Conservation (phyloP, 2,888 invertebrate species). For the Latheticus oryzae region DNA sequence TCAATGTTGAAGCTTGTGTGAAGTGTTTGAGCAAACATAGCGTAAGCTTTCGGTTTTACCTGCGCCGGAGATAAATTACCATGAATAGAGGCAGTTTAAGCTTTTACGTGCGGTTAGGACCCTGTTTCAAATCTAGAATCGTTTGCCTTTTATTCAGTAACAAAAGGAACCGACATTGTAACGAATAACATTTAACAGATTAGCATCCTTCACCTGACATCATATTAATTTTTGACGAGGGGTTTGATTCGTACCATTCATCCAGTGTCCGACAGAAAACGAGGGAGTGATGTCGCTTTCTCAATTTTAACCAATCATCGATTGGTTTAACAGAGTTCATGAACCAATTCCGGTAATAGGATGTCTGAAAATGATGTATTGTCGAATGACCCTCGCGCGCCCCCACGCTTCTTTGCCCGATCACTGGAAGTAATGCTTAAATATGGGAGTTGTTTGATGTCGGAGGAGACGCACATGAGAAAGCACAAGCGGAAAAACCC, state of each 20-base stretch:
- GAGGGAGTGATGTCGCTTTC: conserved; percentile 39
- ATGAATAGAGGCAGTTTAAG: conserved; percentile 55
- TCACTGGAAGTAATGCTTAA: conserved; percentile 56
- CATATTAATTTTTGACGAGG: conserved; percentile 42
- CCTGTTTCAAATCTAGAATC: conserved; percentile 55
- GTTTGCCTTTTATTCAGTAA: conserved; percentile 58
- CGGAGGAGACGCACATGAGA: conserved; percentile 11
- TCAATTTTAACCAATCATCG: conserved; percentile 52
- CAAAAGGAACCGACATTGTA: conserved; percentile 61
- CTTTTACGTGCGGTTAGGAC: conserved; percentile 50
- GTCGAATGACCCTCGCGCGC: conserved; percentile 57
- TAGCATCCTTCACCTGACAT: conserved; percentile 60
- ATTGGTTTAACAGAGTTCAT: conserved; percentile 52
- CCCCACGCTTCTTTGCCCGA: conserved; percentile 49
- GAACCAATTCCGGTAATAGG: conserved; percentile 62
- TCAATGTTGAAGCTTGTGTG: conserved; percentile 34
- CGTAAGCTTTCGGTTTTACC: conserved; percentile 50
- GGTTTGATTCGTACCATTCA: conserved; percentile 24
- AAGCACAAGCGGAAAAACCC: conserved; percentile 49
- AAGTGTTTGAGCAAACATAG: conserved; percentile 49
- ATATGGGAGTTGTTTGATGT: conserved; percentile 50
- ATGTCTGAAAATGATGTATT: conserved; percentile 64
- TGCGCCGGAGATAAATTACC: conserved; percentile 51
- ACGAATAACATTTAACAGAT: conserved; percentile 64
- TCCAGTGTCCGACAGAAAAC: background rate